phyloP scores from a whole-genome alignment of 53 echinoderm and acorn worm species.

The Glandiceps talaboti region DNA sequence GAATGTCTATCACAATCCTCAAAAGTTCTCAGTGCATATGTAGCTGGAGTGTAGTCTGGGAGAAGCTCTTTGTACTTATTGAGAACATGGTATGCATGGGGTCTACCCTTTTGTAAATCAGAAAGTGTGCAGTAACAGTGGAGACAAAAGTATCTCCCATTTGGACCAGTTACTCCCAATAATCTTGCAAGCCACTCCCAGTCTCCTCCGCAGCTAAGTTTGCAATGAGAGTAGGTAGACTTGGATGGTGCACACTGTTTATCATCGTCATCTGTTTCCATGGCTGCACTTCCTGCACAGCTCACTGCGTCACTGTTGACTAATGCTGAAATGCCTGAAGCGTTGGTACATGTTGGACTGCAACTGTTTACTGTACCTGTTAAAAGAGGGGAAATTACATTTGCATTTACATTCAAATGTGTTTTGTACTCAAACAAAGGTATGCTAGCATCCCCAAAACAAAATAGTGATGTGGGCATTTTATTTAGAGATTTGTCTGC shows the following conservation, averaged over 20 bases:
- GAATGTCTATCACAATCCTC: not conserved
- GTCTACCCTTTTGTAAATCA: conserved; percentile 5
- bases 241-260: not conserved
- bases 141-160: conserved; percentile 3
- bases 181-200: conserved; percentile 28
- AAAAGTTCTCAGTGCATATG: conserved; percentile 1
- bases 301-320: no score
- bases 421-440: no score
- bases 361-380: not conserved
- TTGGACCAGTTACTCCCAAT: conserved; percentile 1
- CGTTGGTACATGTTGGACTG: not conserved
- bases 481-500: no score
- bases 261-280: not conserved
- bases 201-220: conserved; percentile 14
- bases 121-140: conserved; percentile 9
- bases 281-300: not conserved
- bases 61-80: conserved; percentile 4
- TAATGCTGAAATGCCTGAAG: not conserved
- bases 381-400: not conserved
- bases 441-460: no score
- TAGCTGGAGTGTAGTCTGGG: conserved; percentile 12
- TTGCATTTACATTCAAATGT: no score
- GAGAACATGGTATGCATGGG: conserved; percentile 18
- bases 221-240: conserved; percentile 2
- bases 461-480: no score